Evolutionary conservation across 2,113 vertebrate species (phyloP).

Genomic region (Plecotus auritus): DNA sequence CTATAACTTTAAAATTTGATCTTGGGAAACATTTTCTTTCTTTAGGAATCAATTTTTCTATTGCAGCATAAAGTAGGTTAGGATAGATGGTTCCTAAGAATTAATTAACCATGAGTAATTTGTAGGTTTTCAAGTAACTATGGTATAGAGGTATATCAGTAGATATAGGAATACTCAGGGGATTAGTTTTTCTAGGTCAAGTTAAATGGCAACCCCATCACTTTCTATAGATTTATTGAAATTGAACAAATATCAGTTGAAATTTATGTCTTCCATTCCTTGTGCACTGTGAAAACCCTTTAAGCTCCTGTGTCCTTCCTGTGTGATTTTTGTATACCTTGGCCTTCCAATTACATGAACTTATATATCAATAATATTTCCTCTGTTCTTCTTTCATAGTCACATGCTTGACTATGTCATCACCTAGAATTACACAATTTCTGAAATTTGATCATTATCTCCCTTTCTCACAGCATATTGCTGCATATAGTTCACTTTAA

Average conservation of each 20-base stretch:
- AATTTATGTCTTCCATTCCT: background rate
- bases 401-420: background rate
- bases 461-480: background rate
- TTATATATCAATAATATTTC: background rate
- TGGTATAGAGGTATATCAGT: background rate
- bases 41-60: background rate
- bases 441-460: background rate
- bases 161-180: background rate
- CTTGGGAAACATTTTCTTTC: background rate
- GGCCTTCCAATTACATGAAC: background rate
- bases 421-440: background rate
- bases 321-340: background rate
- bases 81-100: background rate
- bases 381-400: background rate
- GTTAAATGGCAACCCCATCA: background rate
- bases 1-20: background rate
- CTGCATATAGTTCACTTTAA: background rate
- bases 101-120: constrained; percentile 29
- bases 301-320: background rate
- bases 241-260: background rate
- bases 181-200: background rate
- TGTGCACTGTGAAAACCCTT: background rate
- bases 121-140: background rate
- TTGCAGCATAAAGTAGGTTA: background rate
- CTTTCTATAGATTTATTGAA: background rate